Base-by-base conservation (phyloP, 2,888 invertebrate species). In the Eristalis tenax region DNA sequence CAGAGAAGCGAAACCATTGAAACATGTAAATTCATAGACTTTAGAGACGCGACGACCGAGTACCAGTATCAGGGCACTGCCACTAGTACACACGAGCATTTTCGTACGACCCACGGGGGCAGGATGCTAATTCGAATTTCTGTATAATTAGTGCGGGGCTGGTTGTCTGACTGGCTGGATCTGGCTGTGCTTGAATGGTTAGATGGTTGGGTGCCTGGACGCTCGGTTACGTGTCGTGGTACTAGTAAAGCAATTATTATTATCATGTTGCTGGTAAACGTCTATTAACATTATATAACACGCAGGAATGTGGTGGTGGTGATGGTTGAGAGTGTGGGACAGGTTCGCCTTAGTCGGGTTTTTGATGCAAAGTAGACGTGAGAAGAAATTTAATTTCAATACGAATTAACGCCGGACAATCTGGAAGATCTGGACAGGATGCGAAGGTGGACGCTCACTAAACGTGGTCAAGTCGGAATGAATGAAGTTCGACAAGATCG, bases 201-300 rank as follows among this genome's bases (percentile, higher is more conserved):
- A 8, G 38, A 38, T 68, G 71, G 61, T 57, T 70, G 50, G 11
- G 15, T 57, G 43, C 43, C 23, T 6, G 59, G 32, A 23, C 22
- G 28, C 43, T 35, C 57, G 74, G 22, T 38, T 65, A 76, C 61
- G 23, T 32, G 35, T 50, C 61, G 64, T 40, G 61, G 73, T 65
- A 74, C 75, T 86, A 75, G 86, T 74, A 70, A 68, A 76, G 75
- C 75, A 87, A 83, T 87, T 87, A 87, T 78, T 79, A 83, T 79
- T 83, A 87, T 83, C 83, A 83, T 79, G 79, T 83, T 79, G 63
- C 63, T 83, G 78, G 79, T 87, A 83, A 79, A 87, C 75, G 85
- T 79, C 78, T 79, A 83, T 87, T 79, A 87, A 79, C 64, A 57
- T 79, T 86, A 83, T 86, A 83, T 86, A 86, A 83, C 68, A 68